Conservation (phyloP, 2,888 invertebrate genomes). For the Timema cristinae region DNA sequence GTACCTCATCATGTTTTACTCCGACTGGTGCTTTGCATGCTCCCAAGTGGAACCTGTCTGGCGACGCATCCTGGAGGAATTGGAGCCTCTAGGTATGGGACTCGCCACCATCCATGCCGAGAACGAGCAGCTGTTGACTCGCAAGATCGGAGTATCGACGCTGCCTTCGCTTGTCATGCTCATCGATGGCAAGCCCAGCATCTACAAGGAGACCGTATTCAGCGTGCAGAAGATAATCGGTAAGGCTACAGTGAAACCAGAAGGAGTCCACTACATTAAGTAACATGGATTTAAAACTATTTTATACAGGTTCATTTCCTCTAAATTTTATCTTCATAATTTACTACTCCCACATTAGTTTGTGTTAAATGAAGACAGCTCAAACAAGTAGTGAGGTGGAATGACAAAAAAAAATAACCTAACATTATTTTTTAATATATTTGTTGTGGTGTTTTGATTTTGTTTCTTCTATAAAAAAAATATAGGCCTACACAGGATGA, state of each 20-base stretch:
- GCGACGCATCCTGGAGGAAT: constrained; percentile 76
- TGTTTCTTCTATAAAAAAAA: too few species aligned
- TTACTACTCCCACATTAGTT: too few species aligned
- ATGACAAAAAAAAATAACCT: too few species aligned
- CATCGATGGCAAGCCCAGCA: constrained; percentile 76
- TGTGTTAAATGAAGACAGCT: too few species aligned
- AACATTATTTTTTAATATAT: too few species aligned
- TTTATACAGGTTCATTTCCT: too few species aligned
- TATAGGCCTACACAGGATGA: too few species aligned
- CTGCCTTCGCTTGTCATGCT: constrained; percentile 79
- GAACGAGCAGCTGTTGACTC: constrained; percentile 70
- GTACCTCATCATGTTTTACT: constrained; percentile 84
- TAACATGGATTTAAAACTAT: too few species aligned
- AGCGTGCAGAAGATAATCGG: constrained; percentile 78
- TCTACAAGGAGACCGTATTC: constrained; percentile 77
- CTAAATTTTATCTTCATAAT: too few species aligned
- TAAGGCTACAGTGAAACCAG: constrained; percentile 41
- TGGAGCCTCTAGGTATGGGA: constrained; percentile 79
- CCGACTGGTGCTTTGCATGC: constrained; percentile 93
- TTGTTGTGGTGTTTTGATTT: too few species aligned
- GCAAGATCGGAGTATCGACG: constrained; percentile 73
- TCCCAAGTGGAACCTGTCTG: constrained; percentile 83
- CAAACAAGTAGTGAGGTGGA: too few species aligned
- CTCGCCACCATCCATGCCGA: constrained; percentile 82
- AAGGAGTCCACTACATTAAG: too few species aligned